Evolutionary conservation across 2,888 invertebrate species (phyloP).

Genomic region (Cotesia congregata): DNA sequence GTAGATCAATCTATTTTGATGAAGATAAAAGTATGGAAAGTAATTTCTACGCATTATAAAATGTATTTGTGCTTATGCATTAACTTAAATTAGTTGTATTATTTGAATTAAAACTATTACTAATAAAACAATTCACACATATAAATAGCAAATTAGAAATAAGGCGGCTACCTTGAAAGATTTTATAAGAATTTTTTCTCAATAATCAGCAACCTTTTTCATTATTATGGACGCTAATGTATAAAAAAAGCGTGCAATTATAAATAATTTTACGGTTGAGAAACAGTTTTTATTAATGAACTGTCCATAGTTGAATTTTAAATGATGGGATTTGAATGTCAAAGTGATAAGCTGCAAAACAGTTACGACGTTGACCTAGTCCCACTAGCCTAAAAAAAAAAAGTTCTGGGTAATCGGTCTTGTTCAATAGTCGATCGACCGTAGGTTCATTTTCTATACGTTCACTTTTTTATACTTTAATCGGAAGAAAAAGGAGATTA

Average conservation of each 20-base stretch:
- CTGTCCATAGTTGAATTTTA: slow-evolving; percentile 24
- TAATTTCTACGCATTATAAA: too few relatives aligned
- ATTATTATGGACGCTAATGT: neutral
- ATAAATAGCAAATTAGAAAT: too few relatives aligned
- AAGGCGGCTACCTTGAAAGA: too few relatives aligned
- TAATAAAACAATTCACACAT: too few relatives aligned
- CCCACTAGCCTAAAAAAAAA: slow-evolving; percentile 59
- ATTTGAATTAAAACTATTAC: too few relatives aligned
- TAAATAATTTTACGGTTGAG: neutral
- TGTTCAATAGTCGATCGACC: slow-evolving; percentile 38
- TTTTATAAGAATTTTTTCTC: too few relatives aligned
- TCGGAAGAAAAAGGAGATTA: slow-evolving; percentile 36
- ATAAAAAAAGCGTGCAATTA: neutral
- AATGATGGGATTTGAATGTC: slow-evolving; percentile 56
- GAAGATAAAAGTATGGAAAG: too few relatives aligned
- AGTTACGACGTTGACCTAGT: slow-evolving; percentile 60
- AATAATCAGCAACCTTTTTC: too few relatives aligned
- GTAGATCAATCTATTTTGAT: too few relatives aligned
- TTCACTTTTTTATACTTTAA: slow-evolving; percentile 26
- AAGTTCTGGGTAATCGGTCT: slow-evolving; percentile 36
- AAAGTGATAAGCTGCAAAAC: slow-evolving; percentile 55
- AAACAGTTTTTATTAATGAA: slow-evolving; percentile 17
- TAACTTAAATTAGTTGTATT: too few relatives aligned
- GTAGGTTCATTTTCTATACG: slow-evolving; percentile 7
- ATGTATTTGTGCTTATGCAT: too few relatives aligned